A percentile compares a stretch with the other conserved stretches of the same genome.
These are phyloP conservation scores for Genyomyrus donnyi DNA, from an alignment of 2,113 vertebrate species.

Conservation along the genomic window DNA sequence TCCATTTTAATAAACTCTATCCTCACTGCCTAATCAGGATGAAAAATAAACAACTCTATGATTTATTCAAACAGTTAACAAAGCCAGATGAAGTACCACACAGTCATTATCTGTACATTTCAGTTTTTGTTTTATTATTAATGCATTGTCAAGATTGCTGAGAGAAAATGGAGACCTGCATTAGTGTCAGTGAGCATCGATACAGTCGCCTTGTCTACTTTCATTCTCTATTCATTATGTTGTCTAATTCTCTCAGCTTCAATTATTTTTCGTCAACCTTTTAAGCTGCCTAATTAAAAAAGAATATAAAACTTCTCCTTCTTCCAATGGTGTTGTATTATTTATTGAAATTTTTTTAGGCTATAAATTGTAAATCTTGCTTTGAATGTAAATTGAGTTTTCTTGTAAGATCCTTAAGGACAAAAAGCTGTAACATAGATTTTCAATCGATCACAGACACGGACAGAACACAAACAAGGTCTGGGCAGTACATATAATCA, in stretches of 20 bases:
- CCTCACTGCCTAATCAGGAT: neutral
- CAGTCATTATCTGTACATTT: conserved; percentile 10
- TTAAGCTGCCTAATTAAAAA: conserved; percentile 62
- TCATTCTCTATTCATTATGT: conserved; percentile 58
- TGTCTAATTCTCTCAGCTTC: conserved; percentile 54
- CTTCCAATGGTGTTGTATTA: conserved; percentile 45
- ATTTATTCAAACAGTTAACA: conserved; percentile 14
- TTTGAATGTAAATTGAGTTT: conserved; percentile 33
- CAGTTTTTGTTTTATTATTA: conserved; percentile 55
- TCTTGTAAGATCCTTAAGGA: conserved; percentile 19
- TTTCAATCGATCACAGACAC: neutral
- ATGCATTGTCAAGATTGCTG: conserved; percentile 43
- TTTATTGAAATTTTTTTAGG: conserved; percentile 44
- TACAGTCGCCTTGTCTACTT: conserved; percentile 47
- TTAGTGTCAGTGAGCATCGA: conserved; percentile 45
- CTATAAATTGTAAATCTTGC: conserved; percentile 28
- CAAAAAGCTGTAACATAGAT: conserved; percentile 2
- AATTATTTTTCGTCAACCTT: conserved; percentile 53
- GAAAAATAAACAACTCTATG: conserved; percentile 16
- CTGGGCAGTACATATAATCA: neutral
- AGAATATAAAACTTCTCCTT: conserved; percentile 31
- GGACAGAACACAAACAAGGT: neutral
- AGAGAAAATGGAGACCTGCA: conserved; percentile 38
- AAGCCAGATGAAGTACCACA: conserved; percentile 5
- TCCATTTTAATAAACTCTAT: neutral